Conservation (phyloP, 1,140 invertebrate genomes). For the Euglossa dilemma region DNA sequence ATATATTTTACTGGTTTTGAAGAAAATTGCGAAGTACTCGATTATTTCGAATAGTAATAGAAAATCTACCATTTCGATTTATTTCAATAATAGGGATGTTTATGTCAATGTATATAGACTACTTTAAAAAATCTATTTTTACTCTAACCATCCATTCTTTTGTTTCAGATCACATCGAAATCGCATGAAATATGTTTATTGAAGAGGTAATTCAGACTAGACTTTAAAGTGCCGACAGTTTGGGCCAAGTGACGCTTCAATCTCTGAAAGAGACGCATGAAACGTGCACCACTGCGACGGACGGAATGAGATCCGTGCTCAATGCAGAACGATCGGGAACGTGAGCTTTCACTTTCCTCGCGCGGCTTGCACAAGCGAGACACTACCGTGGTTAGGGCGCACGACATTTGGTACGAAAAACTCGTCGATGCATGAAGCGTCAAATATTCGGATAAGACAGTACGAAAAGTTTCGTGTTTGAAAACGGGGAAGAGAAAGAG, state of each 20-base stretch:
- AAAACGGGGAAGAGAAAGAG: slow-evolving; percentile 26
- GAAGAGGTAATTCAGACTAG: not conserved
- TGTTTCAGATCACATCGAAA: not conserved
- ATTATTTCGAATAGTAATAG: not conserved
- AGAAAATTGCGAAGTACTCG: no score
- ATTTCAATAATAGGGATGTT: not conserved
- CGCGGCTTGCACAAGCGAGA: slow-evolving; percentile 59
- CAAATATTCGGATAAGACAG: not conserved
- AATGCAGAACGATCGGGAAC: slow-evolving; percentile 47
- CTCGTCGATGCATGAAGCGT: slow-evolving; percentile 39
- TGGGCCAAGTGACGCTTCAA: slow-evolving; percentile 2
- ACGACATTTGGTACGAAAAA: slow-evolving; percentile 37
- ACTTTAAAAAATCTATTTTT: not conserved
- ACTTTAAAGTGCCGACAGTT: slow-evolving; percentile 23
- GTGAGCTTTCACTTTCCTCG: slow-evolving; percentile 63
- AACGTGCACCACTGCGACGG: slow-evolving; percentile 24
- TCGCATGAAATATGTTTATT: not conserved
- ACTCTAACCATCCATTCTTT: not conserved
- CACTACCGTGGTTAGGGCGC: slow-evolving; percentile 17
- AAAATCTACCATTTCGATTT: not conserved
- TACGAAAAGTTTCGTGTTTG: slow-evolving; percentile 19
- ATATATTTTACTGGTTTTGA: slow-evolving; percentile 26
- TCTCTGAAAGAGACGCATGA: slow-evolving; percentile 19
- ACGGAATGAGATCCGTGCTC: slow-evolving; percentile 42
- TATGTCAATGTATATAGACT: not conserved